Evolutionary conservation across 2,888 invertebrate genomes (phyloP), one percentile per base, ranked within the genome.

Genomic region (Clivina fossor): DNA sequence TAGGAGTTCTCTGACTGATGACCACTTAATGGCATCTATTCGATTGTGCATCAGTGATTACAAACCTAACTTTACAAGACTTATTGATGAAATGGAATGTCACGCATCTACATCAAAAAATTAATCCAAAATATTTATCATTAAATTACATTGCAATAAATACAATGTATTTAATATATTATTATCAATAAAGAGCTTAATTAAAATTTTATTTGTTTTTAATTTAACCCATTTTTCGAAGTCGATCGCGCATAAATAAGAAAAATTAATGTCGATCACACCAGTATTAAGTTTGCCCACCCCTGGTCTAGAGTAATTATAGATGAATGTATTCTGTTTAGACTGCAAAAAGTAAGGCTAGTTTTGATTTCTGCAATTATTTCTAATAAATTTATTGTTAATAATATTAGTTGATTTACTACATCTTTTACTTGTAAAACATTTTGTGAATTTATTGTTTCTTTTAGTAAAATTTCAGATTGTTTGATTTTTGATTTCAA

Each of bases 31-130:
- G 56, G 43, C 56, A 56, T 56, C 49, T 41, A 43, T 56, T 40
- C 56, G 50, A 56, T 56, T 56, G 43, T 56, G 50, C 50, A 49
- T 56, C 43, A 56, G 56, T 50, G 41, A 56, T 43, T 56, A 56
- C 43, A 50, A 56, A 56, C 49, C 56, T 50, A 49, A 56, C 32
- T 33, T 33, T 49, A 50, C 28, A 56, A 50, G 38, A 50, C 48
- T 56, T 56, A 41, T 56, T 49, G 46, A 55, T 55, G 37, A 55
- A 47, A 28, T 47, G 30, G 11, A 51, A 51, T 41, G 51, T 38
- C 50, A 50, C 50, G 38, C 15, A 38, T 38, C 50, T 50, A 26
- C 50, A 50, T 50, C 33, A 50, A 40, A 50, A 50, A 50, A 50
- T 40, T 50, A 38, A 50, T 50, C 40, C 40, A 37, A 50, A 50